Evolutionary conservation across 2,888 invertebrate genomes (phyloP).

Genomic region (Nymphalis c-album): DNA sequence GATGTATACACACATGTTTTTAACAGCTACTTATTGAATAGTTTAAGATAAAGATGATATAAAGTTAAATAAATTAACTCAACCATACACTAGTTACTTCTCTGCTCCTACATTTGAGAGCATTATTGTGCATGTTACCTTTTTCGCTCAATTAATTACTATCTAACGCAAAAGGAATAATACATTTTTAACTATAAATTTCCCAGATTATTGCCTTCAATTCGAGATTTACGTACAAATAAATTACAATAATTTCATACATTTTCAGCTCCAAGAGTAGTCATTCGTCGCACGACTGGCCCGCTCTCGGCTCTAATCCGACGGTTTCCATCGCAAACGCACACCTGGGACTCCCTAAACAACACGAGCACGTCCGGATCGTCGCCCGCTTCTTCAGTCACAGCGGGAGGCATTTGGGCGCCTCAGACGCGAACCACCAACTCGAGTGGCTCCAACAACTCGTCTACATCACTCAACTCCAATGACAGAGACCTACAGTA

Average conservation of each 20-base stretch:
- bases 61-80: too few species aligned
- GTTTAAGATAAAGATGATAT: too few species aligned
- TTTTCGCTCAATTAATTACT: too few species aligned
- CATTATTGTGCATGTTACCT: too few species aligned
- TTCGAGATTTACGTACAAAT: not conserved
- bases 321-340: conserved; percentile 31
- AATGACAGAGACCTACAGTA: conserved; percentile 58
- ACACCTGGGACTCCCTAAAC: conserved; percentile 42
- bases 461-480: conserved; percentile 44
- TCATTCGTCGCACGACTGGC: conserved; percentile 37
- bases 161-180: not conserved
- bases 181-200: not conserved
- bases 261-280: conserved; percentile 35
- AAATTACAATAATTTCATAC: not conserved
- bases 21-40: too few species aligned
- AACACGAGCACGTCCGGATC: conserved; percentile 42
- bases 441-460: conserved; percentile 44
- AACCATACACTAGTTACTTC: too few species aligned
- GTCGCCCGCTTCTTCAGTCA: conserved; percentile 43
- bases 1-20: too few species aligned
- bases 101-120: too few species aligned
- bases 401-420: conserved; percentile 51
- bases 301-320: conserved; percentile 30
- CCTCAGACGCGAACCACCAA: conserved; percentile 48
- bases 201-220: not conserved